Conservation (phyloP, 2,888 invertebrate species). For the Iselma pallidipennis region DNA sequence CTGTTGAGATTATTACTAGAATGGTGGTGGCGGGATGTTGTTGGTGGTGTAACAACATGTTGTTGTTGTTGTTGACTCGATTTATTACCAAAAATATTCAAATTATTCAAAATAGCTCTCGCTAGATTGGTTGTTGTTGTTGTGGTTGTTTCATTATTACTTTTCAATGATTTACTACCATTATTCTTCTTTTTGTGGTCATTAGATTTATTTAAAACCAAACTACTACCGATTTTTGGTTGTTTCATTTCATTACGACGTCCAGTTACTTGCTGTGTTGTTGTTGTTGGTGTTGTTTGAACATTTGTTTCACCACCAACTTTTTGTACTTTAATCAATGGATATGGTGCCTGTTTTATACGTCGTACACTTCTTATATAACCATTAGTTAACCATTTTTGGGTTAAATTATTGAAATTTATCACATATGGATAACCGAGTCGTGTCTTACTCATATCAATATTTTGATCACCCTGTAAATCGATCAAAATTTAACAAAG, state of each 20-base stretch:
- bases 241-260: slow-evolving; percentile 28
- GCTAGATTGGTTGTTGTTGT: slow-evolving; percentile 70
- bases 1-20: slow-evolving; percentile 9
- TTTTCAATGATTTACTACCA: slow-evolving; percentile 50
- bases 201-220: slow-evolving; percentile 43
- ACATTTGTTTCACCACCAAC: slow-evolving; percentile 31
- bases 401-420: slow-evolving; percentile 75
- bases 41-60: background rate
- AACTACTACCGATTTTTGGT: slow-evolving; percentile 44
- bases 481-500: slow-evolving; percentile 22
- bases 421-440: slow-evolving; percentile 74
- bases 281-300: slow-evolving; percentile 42
- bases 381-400: slow-evolving; percentile 73
- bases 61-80: background rate
- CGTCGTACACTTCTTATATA: slow-evolving; percentile 73
- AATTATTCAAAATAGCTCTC: slow-evolving; percentile 76
- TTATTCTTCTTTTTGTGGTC: slow-evolving; percentile 55
- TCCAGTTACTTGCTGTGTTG: slow-evolving; percentile 28
- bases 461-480: slow-evolving; percentile 69
- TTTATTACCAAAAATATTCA: slow-evolving; percentile 75
- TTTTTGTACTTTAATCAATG: slow-evolving; percentile 71
- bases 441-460: slow-evolving; percentile 72
- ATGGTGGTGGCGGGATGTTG: background rate
- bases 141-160: slow-evolving; percentile 57
- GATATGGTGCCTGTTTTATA: slow-evolving; percentile 81